phyloP scores from a whole-genome alignment of 2,888 invertebrate genomes.

The Cephus nigrinus region DNA sequence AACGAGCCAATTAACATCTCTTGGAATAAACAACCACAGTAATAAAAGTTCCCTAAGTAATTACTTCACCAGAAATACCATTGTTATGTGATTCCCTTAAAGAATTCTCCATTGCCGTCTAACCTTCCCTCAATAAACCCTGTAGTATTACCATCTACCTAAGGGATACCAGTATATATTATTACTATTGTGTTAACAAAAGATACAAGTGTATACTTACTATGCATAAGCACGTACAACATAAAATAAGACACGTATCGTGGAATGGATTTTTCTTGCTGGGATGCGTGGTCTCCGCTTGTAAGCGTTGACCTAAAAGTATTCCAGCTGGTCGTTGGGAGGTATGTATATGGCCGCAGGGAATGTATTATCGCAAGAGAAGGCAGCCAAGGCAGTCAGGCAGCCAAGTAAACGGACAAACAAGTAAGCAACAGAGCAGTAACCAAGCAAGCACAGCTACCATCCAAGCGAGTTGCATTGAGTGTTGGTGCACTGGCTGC shows the following conservation, averaged over 20 bases:
- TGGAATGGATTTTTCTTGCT: constrained; percentile 29
- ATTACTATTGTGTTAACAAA: not conserved
- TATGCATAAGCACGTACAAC: not conserved
- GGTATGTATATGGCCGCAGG: constrained; percentile 9
- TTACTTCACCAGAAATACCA: not conserved
- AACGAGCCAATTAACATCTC: not conserved
- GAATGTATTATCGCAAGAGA: constrained; percentile 14
- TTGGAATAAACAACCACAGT: not conserved
- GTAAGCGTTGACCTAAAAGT: constrained; percentile 34
- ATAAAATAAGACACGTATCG: not conserved
- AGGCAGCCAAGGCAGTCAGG: constrained; percentile 13
- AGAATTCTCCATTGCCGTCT: not conserved
- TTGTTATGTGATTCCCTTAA: not conserved
- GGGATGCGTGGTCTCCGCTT: constrained; percentile 24
- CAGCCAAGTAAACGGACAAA: constrained; percentile 19
- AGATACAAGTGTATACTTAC: not conserved
- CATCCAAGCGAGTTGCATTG: not conserved
- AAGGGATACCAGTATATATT: not conserved
- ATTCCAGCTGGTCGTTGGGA: constrained; percentile 24
- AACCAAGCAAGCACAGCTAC: not conserved
- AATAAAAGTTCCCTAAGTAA: not conserved
- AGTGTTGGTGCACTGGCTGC: not conserved
- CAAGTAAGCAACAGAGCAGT: constrained; percentile 6
- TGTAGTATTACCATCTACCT: not conserved
- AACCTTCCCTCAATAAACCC: not conserved